Evolutionary conservation across 2,797 vertebrate species (phyloP).

Genomic region (Chrosomus eos): DNA sequence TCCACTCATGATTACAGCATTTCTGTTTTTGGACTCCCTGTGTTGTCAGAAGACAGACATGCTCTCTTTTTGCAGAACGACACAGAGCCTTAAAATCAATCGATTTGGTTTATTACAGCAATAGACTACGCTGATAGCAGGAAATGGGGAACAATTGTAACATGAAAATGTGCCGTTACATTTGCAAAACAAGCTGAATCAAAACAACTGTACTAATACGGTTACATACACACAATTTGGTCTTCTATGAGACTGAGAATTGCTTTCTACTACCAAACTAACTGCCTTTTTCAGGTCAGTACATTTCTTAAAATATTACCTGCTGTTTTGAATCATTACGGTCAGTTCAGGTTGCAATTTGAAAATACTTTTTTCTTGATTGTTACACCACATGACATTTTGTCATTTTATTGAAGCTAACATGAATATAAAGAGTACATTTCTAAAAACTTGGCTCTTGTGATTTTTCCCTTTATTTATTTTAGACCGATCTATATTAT

Average conservation of each 20-base stretch:
- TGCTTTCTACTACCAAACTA: neutral
- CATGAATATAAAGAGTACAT: neutral
- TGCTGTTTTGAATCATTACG: neutral
- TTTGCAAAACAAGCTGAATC: neutral
- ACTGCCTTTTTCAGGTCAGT: neutral
- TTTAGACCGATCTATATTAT: neutral
- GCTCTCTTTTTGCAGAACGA: conserved; percentile 48
- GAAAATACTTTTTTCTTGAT: neutral
- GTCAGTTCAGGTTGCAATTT: neutral
- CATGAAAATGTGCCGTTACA: neutral
- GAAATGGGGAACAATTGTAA: neutral
- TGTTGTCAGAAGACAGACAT: conserved; percentile 44
- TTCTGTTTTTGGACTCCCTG: conserved; percentile 72
- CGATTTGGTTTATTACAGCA: conserved; percentile 42
- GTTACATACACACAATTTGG: neutral
- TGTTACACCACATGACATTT: neutral
- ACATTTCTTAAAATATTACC: neutral
- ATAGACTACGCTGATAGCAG: conserved; percentile 1
- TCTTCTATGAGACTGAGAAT: neutral
- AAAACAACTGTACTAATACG: neutral
- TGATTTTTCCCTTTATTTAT: neutral
- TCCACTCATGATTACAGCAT: conserved; percentile 73
- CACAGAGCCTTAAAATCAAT: conserved; percentile 31
- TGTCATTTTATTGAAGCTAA: neutral
- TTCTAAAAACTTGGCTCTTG: neutral